phyloP scores from a whole-genome alignment of 2,797 vertebrate species.

The Microcaecilia unicolor region DNA sequence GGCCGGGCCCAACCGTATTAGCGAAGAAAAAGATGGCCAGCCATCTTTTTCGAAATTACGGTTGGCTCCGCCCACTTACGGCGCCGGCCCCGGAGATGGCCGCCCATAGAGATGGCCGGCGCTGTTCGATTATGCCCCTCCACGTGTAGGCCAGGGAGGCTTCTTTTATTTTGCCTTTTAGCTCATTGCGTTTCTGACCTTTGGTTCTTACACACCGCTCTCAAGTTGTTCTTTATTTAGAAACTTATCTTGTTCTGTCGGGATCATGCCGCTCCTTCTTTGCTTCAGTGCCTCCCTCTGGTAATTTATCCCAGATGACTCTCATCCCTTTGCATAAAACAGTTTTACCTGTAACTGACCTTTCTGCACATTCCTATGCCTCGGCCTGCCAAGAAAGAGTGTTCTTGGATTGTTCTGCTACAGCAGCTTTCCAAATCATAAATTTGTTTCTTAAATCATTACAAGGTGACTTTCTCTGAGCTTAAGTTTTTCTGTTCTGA shows the following conservation, averaged over 20 bases:
- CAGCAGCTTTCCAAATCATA: conserved; percentile 3
- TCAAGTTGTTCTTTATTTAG: conserved; percentile 8
- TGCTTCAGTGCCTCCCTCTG: conserved; percentile 9
- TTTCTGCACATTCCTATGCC: conserved; percentile 9
- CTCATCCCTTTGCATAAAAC: conserved; percentile 10
- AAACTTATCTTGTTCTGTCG: not conserved
- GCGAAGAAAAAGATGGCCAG: too few relatives aligned
- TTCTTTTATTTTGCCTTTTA: too few relatives aligned
- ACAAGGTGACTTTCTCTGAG: not conserved
- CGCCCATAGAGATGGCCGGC: too few relatives aligned
- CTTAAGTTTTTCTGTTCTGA: too few relatives aligned
- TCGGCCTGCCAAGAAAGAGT: conserved; percentile 4
- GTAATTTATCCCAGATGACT: conserved; percentile 20
- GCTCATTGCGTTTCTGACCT: too few relatives aligned
- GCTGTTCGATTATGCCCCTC: too few relatives aligned
- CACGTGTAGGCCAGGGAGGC: too few relatives aligned
- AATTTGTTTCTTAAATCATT: not conserved
- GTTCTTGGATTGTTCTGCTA: conserved; percentile 12
- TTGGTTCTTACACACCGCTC: not conserved
- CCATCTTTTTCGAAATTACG: too few relatives aligned
- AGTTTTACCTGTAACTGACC: conserved; percentile 14
- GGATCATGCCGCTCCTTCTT: conserved; percentile 9
- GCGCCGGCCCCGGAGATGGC: too few relatives aligned
- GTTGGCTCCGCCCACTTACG: too few relatives aligned
- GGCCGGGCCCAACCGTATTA: too few relatives aligned